A percentile compares a stretch with the other conserved stretches of the same genome.
These are phyloP conservation scores for Meloidogyne chitwoodi DNA, from an alignment of 1,140 invertebrate species.

Conservation along the genomic window DNA sequence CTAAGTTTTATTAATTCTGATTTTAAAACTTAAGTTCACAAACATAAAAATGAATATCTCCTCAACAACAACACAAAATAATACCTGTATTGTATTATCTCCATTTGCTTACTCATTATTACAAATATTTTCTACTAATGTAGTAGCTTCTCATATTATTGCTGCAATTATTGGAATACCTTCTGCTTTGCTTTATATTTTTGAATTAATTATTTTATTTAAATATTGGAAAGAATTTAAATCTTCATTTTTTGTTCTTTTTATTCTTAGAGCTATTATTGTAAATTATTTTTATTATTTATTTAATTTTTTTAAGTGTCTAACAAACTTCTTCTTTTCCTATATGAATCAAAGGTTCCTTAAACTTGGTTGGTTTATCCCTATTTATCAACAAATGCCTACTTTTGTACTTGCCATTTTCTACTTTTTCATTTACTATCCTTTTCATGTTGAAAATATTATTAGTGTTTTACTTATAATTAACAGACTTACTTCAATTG, in stretches of 20 bases:
- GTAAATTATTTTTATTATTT: background rate
- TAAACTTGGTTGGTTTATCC: background rate
- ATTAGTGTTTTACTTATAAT: background rate
- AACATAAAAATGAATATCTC: background rate
- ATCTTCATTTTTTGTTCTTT: background rate
- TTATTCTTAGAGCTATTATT: background rate
- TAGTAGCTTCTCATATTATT: background rate
- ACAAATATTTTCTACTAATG: background rate
- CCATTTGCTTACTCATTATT: background rate
- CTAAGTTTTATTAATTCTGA: too few species aligned
- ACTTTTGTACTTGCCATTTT: background rate
- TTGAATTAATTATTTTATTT: background rate
- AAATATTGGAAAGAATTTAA: background rate
- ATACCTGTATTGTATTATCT: background rate
- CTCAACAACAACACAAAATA: background rate
- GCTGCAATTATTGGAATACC: background rate
- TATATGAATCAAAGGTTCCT: background rate
- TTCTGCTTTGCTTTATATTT: conserved; percentile 4
- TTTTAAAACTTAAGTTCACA: too few species aligned
- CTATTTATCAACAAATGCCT: background rate
- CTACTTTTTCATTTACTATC: conserved; percentile 7
- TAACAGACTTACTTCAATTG: background rate
- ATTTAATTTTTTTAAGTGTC: background rate
- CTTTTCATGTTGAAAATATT: background rate
- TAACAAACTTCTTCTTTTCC: background rate